Evolutionary conservation across 1,140 invertebrate species (phyloP), one percentile per base, ranked within the genome.

Genomic region (Trypoxylus dichotomus): DNA sequence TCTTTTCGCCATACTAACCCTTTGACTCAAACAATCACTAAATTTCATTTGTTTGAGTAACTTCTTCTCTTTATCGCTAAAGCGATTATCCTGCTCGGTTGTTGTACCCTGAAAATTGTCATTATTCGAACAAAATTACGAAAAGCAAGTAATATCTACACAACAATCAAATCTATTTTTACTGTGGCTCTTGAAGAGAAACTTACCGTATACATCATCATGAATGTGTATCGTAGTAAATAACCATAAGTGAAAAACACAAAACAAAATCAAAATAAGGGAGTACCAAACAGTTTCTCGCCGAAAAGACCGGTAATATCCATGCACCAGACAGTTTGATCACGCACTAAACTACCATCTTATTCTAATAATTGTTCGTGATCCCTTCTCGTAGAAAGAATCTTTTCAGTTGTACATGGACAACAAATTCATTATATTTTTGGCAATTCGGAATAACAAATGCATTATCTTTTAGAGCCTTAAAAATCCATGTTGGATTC

Each of bases 21-120:
- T 96, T 86, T 94, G 94, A 77, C 93, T 93, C 63, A 99, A 88
- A 80, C 93, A 94, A 85, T 98, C 96, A 42, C 94, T 94, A 88
- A 99, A 99, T 86, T 96, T 98, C 96, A 99, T 98, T 87, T 97
- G 95, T 86, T 99, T 99, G 86, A 99, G 91, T 47, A 99, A 89
- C 84, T 99, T 99, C 87, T 99, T 99, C 88, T 99, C 97, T 87
- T 99, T 99, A 87, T 99, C 97, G 84, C 96, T 96, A 89, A 99
- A 99, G 80, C 98, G 92, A 84, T 96, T 99, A 87, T 99, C 98
- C 88, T 99, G 98, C 85, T 99, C 97, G 54, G 97, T 95, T 82
- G 94, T 98, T 32, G 98, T 99, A 63, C 98, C 98, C 97, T 98
- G 84, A 76, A 88, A 87, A 80, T 78, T 78, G 77, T 74, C 25